A percentile compares a stretch with the other conserved stretches of the same genome.
These are phyloP conservation scores for Drosophila novamexicana DNA, from an alignment of 1,140 invertebrate species.

Conservation along the genomic window DNA sequence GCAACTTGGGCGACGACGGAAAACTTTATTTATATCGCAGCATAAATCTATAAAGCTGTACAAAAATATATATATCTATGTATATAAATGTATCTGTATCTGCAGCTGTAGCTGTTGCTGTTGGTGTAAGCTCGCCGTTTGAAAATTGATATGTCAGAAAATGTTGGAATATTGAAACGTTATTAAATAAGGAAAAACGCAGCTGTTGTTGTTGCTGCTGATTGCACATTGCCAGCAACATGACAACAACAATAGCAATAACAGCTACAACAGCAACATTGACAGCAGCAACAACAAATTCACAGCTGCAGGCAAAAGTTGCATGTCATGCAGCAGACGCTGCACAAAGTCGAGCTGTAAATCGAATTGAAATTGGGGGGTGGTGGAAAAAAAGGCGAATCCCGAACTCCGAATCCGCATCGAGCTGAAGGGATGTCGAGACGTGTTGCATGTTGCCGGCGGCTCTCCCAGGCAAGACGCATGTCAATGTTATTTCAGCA, in stretches of 20 bases:
- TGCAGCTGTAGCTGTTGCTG: conserved; percentile 3
- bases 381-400: conserved; percentile 1
- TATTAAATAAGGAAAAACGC: conserved; percentile 70
- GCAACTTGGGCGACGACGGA: conserved; percentile 50
- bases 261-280: conserved; percentile 39
- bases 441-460: conserved; percentile 64
- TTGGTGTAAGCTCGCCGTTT: conserved; percentile 35
- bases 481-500: conserved; percentile 81
- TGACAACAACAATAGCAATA: conserved; percentile 31
- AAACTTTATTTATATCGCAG: conserved; percentile 67
- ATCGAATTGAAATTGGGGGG: conserved; percentile 65
- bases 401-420: conserved; percentile 1
- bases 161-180: conserved; percentile 81
- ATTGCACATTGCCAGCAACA: conserved; percentile 64
- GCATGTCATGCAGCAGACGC: conserved; percentile 75
- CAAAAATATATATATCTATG: conserved; percentile 37
- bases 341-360: conserved; percentile 72
- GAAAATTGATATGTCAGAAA: conserved; percentile 82
- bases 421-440: conserved; percentile 16
- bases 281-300: conserved; percentile 29
- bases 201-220: conserved; percentile 53
- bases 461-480: conserved; percentile 52
- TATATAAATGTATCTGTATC: conserved; percentile 26
- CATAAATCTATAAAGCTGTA: conserved; percentile 47
- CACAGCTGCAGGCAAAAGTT: conserved; percentile 69